Percentiles rank a stretch among this genome's conserved stretches.
Conservation (phyloP, 2,113 vertebrate genomes). For the Donacobius atricapilla region DNA sequence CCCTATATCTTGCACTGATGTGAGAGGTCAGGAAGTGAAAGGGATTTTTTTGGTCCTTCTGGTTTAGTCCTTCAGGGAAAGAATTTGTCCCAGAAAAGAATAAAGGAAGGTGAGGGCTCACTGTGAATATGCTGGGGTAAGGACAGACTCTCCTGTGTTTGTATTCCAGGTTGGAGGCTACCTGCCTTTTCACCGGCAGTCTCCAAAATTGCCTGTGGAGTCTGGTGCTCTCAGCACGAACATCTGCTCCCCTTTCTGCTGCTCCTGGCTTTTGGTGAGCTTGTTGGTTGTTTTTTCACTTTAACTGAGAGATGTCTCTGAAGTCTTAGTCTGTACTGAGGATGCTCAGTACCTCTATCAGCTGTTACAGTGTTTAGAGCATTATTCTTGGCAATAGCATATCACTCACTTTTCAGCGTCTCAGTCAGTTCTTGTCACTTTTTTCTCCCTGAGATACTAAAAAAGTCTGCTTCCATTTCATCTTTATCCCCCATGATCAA, state of each 20-base stretch:
- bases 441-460: slow-evolving; percentile 37
- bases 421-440: slow-evolving; percentile 50
- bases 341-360: slow-evolving; percentile 5
- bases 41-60: neutral
- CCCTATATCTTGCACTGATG: neutral
- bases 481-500: slow-evolving; percentile 22
- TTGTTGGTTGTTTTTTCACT: slow-evolving; percentile 14
- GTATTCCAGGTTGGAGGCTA: neutral
- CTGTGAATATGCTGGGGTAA: neutral
- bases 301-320: slow-evolving; percentile 25
- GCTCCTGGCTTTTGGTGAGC: neutral
- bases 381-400: slow-evolving; percentile 45
- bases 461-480: slow-evolving; percentile 36
- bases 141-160: neutral
- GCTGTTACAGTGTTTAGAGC: slow-evolving; percentile 31
- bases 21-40: neutral
- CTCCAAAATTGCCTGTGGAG: neutral
- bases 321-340: slow-evolving; percentile 15
- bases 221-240: neutral
- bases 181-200: neutral
- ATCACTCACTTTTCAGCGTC: slow-evolving; percentile 29
- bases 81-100: neutral
- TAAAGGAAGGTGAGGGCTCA: neutral
- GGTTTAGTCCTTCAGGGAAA: neutral
- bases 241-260: slow-evolving; percentile 2